Percentiles rank a stretch among this genome's conserved stretches.
Evolutionary conservation across 2,113 vertebrate genomes (phyloP).

Genomic region (Charina bottae): DNA sequence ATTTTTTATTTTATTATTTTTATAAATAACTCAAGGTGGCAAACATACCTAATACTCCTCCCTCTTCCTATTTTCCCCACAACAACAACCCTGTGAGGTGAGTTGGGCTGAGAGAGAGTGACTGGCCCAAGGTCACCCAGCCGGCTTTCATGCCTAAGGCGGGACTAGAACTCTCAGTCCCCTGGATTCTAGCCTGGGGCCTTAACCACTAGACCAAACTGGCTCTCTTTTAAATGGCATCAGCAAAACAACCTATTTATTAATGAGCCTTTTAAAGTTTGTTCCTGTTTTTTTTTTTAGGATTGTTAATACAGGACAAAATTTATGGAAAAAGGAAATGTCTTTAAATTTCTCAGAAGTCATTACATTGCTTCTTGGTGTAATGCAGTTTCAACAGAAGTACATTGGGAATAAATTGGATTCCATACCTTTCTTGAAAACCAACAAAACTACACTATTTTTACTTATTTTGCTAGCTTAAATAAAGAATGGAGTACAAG

Average conservation of each 20-base stretch:
- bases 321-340: slow-evolving; percentile 23
- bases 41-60: no score
- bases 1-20: no score
- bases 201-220: no score
- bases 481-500: not conserved
- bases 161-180: no score
- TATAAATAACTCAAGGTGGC: no score
- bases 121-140: no score
- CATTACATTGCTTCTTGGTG: fast-evolving
- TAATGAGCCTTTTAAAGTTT: not conserved
- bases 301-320: slow-evolving; percentile 18
- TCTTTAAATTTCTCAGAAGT: not conserved
- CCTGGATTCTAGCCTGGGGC: no score
- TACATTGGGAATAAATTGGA: not conserved
- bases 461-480: not conserved
- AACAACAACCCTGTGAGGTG: no score
- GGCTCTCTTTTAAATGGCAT: not conserved
- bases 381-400: not conserved
- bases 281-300: not conserved
- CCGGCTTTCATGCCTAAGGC: no score
- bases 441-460: not conserved
- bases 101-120: no score
- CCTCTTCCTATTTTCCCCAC: no score
- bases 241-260: fast-evolving
- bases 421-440: not conserved